Percentiles rank a stretch among this genome's conserved stretches.
Evolutionary conservation across 2,888 invertebrate genomes (phyloP).

Genomic region (Trissolcus japonicus): DNA sequence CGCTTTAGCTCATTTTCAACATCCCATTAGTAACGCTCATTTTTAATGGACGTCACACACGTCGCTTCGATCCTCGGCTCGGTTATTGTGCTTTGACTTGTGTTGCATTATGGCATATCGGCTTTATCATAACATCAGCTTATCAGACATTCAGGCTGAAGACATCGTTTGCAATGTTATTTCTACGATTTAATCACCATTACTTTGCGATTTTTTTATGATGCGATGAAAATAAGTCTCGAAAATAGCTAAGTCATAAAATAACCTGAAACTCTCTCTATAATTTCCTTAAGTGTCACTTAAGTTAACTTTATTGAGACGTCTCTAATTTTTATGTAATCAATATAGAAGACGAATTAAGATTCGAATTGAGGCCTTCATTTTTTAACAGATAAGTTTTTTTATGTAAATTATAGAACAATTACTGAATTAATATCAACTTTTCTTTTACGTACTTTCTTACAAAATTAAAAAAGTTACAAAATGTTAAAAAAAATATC

Average conservation of each 20-base stretch:
- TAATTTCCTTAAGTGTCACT: no score
- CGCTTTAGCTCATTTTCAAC: slow-evolving; percentile 30
- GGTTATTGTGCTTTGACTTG: slow-evolving; percentile 16
- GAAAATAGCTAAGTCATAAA: slow-evolving; percentile 34
- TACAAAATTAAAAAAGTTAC: no score
- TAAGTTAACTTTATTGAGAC: no score
- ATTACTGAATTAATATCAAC: no score
- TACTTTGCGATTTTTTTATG: slow-evolving; percentile 38
- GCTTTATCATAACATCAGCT: slow-evolving; percentile 34
- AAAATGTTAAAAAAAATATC: no score
- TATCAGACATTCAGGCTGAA: slow-evolving; percentile 28
- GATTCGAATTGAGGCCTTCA: no score
- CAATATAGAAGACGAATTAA: no score
- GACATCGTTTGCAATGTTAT: slow-evolving; percentile 16
- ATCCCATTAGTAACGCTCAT: slow-evolving; percentile 21
- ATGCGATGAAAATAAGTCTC: slow-evolving; percentile 26
- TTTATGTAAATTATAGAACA: no score
- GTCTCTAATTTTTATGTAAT: no score
- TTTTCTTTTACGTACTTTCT: no score
- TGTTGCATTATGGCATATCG: slow-evolving; percentile 24
- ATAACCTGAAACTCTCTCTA: slow-evolving; percentile 32
- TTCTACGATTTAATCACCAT: slow-evolving; percentile 50
- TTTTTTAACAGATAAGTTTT: no score
- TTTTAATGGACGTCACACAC: slow-evolving; percentile 11
- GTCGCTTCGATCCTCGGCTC: slow-evolving; percentile 10